These are phyloP conservation scores for Urechis unicinctus DNA, from an alignment of 2,888 invertebrate species.

Conservation along the genomic window DNA sequence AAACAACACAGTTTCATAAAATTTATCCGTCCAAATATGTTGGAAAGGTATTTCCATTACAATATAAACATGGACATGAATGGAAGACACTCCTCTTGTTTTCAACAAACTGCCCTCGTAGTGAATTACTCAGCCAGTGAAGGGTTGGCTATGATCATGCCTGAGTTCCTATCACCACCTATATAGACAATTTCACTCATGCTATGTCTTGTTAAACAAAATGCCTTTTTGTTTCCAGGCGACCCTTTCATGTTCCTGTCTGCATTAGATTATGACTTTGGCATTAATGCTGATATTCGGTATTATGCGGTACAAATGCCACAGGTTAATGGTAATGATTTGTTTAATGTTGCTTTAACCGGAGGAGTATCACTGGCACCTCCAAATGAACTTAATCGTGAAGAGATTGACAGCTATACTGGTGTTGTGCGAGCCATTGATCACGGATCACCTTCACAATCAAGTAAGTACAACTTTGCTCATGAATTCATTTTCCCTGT, in stretches of 20 bases:
- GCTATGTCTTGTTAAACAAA: background rate
- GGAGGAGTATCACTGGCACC: conserved; percentile 4
- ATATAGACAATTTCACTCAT: background rate
- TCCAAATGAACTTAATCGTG: conserved; percentile 7
- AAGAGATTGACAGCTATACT: conserved; percentile 9
- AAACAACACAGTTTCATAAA: no score
- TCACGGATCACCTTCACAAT: conserved; percentile 3
- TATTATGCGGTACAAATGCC: conserved; percentile 4
- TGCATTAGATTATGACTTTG: conserved; percentile 17
- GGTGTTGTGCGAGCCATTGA: conserved; percentile 14
- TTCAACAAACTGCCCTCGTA: no score
- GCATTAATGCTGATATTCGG: conserved; percentile 8
- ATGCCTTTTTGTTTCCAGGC: conserved; percentile 1
- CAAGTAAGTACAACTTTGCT: conserved; percentile 3
- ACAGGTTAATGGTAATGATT: background rate
- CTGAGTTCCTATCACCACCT: background rate
- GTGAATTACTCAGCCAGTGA: background rate
- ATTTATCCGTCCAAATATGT: no score
- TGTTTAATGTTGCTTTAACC: conserved; percentile 2
- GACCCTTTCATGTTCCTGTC: conserved; percentile 9
- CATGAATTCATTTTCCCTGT: no score
- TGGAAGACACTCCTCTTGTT: no score
- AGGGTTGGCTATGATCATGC: background rate
- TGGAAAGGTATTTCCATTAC: no score
- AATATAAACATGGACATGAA: no score